These are phyloP conservation scores for Odocoileus virginianus DNA, from an alignment of 2,113 vertebrate species.

Conservation along the genomic window DNA sequence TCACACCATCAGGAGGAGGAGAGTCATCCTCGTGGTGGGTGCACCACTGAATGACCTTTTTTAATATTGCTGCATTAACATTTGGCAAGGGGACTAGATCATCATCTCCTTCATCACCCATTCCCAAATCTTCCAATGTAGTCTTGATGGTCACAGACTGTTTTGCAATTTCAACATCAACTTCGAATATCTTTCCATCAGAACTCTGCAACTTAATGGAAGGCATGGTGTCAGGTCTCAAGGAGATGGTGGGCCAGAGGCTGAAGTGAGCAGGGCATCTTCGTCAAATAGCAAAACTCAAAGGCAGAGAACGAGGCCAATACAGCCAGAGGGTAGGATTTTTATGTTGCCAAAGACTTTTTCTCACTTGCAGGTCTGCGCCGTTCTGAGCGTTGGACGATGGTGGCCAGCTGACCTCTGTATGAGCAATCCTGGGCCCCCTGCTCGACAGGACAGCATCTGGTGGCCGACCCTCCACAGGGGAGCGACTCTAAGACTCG, in stretches of 20 bases:
- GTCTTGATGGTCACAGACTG: neutral
- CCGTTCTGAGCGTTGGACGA: rapidly evolving
- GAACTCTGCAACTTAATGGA: neutral
- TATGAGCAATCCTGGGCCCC: neutral
- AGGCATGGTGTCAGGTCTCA: neutral
- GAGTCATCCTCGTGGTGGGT: constrained; percentile 99
- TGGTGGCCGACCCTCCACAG: rapidly evolving
- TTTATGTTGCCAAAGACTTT: neutral
- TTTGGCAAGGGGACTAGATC: neutral
- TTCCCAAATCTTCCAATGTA: neutral
- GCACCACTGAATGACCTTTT: constrained; percentile 98
- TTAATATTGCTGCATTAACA: neutral
- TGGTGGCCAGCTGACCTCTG: neutral
- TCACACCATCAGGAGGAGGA: constrained; percentile 96
- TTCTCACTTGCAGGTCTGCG: neutral
- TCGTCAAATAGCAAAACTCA: rapidly evolving
- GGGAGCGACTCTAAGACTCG: neutral
- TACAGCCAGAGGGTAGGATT: neutral
- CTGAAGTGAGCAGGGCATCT: rapidly evolving
- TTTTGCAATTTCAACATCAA: neutral
- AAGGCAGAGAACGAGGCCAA: neutral
- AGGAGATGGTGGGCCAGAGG: neutral
- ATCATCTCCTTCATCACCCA: neutral
- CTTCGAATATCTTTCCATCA: neutral
- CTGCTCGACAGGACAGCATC: neutral